Conservation (phyloP, 2,888 invertebrate species). For the Sturmia bella region DNA sequence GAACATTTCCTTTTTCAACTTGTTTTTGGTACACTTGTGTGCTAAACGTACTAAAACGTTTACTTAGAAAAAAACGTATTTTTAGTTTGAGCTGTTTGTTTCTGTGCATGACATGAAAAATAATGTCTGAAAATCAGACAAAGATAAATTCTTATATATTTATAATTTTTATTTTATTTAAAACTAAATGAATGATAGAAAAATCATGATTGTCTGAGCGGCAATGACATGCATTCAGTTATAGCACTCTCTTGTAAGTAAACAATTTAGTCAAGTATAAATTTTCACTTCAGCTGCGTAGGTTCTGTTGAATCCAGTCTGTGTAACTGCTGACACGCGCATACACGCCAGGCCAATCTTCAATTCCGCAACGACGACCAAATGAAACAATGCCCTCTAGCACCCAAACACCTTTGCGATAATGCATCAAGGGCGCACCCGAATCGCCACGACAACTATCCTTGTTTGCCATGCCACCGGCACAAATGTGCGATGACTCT, state of each 20-base stretch:
- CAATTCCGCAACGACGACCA: slow-evolving; percentile 86
- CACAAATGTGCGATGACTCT: slow-evolving; percentile 84
- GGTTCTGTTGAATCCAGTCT: slow-evolving; percentile 82
- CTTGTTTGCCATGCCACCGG: slow-evolving; percentile 85
- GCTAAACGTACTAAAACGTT: too few species aligned
- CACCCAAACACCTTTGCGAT: slow-evolving; percentile 83
- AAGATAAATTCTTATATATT: too few species aligned
- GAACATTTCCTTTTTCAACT: too few species aligned
- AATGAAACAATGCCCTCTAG: slow-evolving; percentile 87
- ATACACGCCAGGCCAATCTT: slow-evolving; percentile 86
- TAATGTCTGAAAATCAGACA: too few species aligned
- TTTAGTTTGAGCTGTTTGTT: too few species aligned
- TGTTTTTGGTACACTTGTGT: too few species aligned
- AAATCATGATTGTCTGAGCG: slow-evolving; percentile 48
- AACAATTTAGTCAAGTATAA: slow-evolving; percentile 44
- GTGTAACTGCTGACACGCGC: slow-evolving; percentile 85
- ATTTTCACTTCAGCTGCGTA: slow-evolving; percentile 68
- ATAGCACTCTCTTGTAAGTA: too few species aligned
- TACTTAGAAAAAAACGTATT: too few species aligned
- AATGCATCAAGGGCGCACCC: slow-evolving; percentile 88
- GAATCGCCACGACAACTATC: slow-evolving; percentile 90
- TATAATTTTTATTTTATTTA: too few species aligned
- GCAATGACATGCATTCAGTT: too few species aligned
- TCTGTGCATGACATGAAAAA: too few species aligned
- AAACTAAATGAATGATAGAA: slow-evolving; percentile 53